Conservation (phyloP, 2,888 invertebrate genomes). For the Limnephilus marmoratus region DNA sequence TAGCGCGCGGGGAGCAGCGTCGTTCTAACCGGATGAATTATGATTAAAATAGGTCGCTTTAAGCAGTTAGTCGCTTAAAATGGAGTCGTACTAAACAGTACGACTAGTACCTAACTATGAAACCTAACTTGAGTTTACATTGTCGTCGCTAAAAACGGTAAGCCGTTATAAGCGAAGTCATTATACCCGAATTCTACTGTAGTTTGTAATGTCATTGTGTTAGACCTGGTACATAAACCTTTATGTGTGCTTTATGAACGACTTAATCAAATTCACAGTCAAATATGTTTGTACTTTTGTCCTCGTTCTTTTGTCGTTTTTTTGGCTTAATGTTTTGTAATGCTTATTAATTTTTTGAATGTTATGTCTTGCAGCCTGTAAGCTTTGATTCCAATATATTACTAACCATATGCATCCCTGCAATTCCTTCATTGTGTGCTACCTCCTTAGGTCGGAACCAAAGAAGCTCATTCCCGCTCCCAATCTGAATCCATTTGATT, state of each 20-base stretch:
- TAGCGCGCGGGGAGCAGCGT: no score
- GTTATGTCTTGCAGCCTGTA: neutral
- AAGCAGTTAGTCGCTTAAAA: no score
- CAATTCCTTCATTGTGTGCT: neutral
- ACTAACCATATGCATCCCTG: neutral
- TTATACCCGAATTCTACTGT: no score
- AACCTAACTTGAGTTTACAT: no score
- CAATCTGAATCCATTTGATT: conserved; percentile 84
- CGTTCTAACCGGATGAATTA: no score
- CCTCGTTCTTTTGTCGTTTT: neutral
- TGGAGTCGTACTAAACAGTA: no score
- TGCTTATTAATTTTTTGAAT: neutral
- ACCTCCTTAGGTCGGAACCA: conserved; percentile 39
- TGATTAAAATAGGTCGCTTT: no score
- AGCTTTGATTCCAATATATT: neutral
- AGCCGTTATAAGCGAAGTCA: no score
- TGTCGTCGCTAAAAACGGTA: no score
- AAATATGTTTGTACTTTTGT: neutral
- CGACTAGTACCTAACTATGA: no score
- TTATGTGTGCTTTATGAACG: neutral
- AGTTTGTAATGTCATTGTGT: neutral
- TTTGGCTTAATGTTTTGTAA: neutral
- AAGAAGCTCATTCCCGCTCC: conserved; percentile 76
- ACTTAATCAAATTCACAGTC: neutral
- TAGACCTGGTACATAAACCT: neutral